Base-by-base conservation (phyloP, 2,888 invertebrate species). In the Dendrolimus houi region DNA sequence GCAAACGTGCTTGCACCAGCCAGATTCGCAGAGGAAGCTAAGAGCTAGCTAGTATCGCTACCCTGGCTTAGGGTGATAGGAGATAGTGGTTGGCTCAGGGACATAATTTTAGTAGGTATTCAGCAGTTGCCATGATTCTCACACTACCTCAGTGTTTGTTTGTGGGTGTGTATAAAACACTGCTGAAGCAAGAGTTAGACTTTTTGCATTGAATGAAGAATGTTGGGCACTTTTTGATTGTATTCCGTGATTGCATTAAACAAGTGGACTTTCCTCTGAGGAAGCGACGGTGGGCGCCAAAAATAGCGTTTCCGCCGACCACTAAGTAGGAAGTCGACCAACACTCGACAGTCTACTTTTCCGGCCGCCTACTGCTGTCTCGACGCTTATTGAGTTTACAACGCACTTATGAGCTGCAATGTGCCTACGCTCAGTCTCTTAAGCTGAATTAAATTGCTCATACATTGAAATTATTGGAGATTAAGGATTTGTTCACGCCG, bases 321-420 rank as follows among this genome's bases (percentile, higher is more conserved):
- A 71, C 79, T 89, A 90, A 89, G 89, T 87, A 89, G 89, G 89
- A 90, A 89, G 87, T 83, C 81, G 76, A 77, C 80, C 77, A 80
- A 80, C 81, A 75, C 82, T 81, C 75, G 75, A 69, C 80, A 74
- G 79, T 77, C 77, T 74, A 71, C 79, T 77, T 85, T 89, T 88
- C 88, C 89, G 87, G 80, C 87, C 89, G 87, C 89, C 88, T 82
- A 88, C 89, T 77, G 75, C 69, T 78, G 85, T 81, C 86, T 81
- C 83, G 85, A 72, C 85, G 77, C 82, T 86, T 84, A 86, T 87
- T 87, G 83, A 85, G 86, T 86, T 85, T 86, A 87, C 81, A 87
- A 83, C 86, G 78, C 87, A 85, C 81, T 87, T 83, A 87, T 77
- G 80, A 81, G 79, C 78, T 80, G 83, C 85, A 79, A 74, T 82